Evolutionary conservation across 2,888 invertebrate genomes (phyloP).

Genomic region (Andrena fulva): DNA sequence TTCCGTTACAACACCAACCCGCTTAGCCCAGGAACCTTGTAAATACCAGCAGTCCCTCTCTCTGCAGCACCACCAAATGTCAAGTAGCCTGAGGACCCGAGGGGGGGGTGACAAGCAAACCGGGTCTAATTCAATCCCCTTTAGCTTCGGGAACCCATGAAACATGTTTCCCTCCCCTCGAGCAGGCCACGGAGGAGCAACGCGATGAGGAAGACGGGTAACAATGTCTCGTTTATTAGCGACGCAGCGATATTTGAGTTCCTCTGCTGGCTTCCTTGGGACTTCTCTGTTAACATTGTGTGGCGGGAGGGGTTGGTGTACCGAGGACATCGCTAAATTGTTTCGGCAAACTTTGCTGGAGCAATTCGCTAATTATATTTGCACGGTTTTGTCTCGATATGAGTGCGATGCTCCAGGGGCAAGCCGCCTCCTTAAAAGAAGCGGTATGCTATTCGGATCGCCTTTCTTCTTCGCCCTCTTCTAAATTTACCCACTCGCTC

Average conservation of each 20-base stretch:
- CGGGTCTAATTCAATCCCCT: constrained; percentile 74
- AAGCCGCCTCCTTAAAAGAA: no score
- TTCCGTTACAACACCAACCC: constrained; percentile 56
- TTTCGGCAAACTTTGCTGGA: no score
- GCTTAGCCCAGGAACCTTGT: constrained; percentile 64
- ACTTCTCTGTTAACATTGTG: no score
- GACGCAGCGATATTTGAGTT: constrained; percentile 27
- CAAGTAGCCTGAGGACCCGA: constrained; percentile 77
- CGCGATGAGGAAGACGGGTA: constrained; percentile 4
- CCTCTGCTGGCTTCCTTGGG: background rate
- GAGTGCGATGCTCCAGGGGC: no score
- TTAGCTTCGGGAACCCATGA: constrained; percentile 46
- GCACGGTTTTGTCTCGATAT: no score
- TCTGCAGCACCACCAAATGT: constrained; percentile 76
- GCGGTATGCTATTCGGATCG: no score
- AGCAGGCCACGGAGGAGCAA: constrained; percentile 20
- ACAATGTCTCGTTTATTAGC: constrained; percentile 54
- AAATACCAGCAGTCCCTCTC: constrained; percentile 79
- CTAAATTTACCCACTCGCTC: no score
- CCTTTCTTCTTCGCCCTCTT: no score
- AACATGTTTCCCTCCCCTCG: constrained; percentile 51
- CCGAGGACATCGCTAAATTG: no score
- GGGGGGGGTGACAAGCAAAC: constrained; percentile 57
- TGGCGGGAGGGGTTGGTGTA: no score
- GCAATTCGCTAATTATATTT: no score